phyloP scores from a whole-genome alignment of 2,113 vertebrate species.

The Pimephales promelas region DNA sequence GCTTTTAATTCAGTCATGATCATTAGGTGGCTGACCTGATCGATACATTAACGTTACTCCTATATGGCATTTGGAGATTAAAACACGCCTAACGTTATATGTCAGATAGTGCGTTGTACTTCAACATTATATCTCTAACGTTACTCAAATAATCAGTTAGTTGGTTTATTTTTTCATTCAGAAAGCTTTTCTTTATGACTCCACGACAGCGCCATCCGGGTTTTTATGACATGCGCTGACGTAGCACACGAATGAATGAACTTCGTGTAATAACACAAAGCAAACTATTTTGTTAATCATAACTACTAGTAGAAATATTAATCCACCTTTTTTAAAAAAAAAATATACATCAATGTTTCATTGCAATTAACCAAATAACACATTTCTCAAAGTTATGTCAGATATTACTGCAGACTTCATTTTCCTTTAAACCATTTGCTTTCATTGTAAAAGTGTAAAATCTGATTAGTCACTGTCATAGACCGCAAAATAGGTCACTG shows the following conservation, averaged over 20 bases:
- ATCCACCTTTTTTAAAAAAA: no score
- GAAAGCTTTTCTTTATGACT: background rate
- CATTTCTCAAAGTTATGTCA: background rate
- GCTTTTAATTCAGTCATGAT: background rate
- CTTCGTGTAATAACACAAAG: background rate
- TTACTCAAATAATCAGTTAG: no score
- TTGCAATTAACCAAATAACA: background rate
- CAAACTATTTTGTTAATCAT: background rate
- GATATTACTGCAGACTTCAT: no score
- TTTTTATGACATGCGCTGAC: background rate
- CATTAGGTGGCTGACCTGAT: background rate
- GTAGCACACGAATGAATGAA: background rate
- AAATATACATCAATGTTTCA: background rate
- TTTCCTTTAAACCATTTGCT: no score
- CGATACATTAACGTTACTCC: no score
- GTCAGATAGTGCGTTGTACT: background rate
- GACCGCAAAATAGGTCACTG: background rate
- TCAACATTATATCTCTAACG: no score
- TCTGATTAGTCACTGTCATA: conserved; percentile 6
- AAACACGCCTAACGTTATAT: background rate
- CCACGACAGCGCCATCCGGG: no score
- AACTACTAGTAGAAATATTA: background rate
- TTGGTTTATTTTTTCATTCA: background rate
- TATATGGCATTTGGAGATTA: background rate
- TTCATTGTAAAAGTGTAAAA: background rate